Percentiles rank a stretch among this genome's conserved stretches.
phyloP scores from a whole-genome alignment of 2,888 invertebrate species.

The Salticus scenicus region DNA sequence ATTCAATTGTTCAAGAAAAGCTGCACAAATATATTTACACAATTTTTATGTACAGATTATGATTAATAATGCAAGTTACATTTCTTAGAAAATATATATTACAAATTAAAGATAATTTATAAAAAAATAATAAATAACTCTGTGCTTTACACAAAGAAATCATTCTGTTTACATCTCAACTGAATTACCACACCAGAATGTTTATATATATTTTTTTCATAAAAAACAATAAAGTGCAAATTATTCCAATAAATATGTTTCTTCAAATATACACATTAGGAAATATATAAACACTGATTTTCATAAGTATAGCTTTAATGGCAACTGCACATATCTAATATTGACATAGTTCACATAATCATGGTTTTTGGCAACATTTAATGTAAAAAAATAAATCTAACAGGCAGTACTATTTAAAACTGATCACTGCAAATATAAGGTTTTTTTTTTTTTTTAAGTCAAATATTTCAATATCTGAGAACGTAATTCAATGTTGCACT shows the following conservation, averaged over 20 bases:
- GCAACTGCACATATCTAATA: neutral
- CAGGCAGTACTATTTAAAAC: too few species aligned
- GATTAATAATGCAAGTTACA: neutral
- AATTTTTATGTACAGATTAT: constrained; percentile 6
- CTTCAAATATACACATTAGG: neutral
- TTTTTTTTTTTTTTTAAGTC: too few species aligned
- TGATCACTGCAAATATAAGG: too few species aligned
- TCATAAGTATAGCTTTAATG: neutral
- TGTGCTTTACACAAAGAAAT: neutral
- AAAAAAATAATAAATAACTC: constrained; percentile 4
- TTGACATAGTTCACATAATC: neutral
- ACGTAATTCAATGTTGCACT: too few species aligned
- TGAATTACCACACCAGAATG: neutral
- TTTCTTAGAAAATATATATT: constrained; percentile 5
- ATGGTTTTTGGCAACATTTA: neutral
- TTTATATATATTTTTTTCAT: neutral
- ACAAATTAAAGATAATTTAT: neutral
- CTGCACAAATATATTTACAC: constrained; percentile 13
- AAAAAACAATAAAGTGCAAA: neutral
- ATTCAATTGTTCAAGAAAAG: neutral
- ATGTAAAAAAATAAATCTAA: too few species aligned
- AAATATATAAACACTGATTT: neutral
- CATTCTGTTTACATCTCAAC: neutral
- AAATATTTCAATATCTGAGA: too few species aligned
- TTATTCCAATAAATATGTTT: neutral